Base-by-base conservation (phyloP, 2,797 vertebrate species). In the Dryobates pubescens region DNA sequence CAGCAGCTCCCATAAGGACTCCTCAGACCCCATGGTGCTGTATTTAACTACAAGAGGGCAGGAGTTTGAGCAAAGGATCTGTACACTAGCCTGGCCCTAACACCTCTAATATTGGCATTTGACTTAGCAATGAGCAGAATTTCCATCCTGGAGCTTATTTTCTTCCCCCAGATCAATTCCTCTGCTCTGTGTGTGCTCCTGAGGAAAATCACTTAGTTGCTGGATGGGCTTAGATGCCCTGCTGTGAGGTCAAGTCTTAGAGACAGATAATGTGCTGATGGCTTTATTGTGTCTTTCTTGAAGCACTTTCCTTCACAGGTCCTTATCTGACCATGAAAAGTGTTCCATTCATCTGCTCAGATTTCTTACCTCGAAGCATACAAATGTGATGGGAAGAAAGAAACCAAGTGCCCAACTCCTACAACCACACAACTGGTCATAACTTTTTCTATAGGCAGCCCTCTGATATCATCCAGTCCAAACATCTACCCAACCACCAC, bases 71-170 rank as follows among this genome's bases (percentile, higher is more conserved):
- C n/a, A 59, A 3, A 82, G 23, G 47, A 62, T 49, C 26, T 58
- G 72, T 72, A 75, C 27, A 30, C 24, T 69, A 72, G 62, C 23
- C 47, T 82, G 38, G 34, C 23, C 61, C 85, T 67, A 91, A 63
- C 85, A 67, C 38, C 63, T 65, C 26, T 38, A 77, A 72, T 75
- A 74, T 59, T 77, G 72, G 17, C 79, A 81, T 85, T 93, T 75
- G 62, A 17, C 56, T 82, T 53, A 6, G 47, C 49, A 89, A 75
- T 95, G 92, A 94, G 49, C 26, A 53, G 58, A 68, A 84, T 89
- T 92, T 91, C 82, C 32, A 45, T 10, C 24, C 32, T 6, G 17
- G 30, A 80, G 47, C 47, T 92, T 56, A 56, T 90, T 93, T 89
- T 56, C 76, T 62, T 90, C n/a, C 32, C 36, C 4, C 38, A 85